Percentiles rank a stretch among this genome's conserved stretches.
These are phyloP conservation scores for Cotesia vestalis DNA, from an alignment of 1,140 invertebrate genomes.

Conservation along the genomic window DNA sequence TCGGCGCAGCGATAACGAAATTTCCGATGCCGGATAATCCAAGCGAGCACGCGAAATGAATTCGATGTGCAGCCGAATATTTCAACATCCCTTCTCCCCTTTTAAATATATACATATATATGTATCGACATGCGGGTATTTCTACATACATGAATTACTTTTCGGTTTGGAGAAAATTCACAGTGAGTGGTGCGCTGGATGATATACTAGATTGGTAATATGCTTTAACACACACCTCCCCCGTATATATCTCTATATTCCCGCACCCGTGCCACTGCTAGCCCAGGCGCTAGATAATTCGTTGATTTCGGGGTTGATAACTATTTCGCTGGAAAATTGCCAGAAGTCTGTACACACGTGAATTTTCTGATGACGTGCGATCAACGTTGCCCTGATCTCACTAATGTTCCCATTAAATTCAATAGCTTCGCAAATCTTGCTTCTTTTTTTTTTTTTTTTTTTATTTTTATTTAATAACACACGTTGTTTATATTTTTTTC, in stretches of 20 bases:
- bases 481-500: no score
- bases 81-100: conserved; percentile 21
- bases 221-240: conserved; percentile 34
- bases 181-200: conserved; percentile 13
- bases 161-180: conserved; percentile 10
- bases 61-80: conserved; percentile 38
- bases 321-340: conserved; percentile 28
- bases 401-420: conserved; percentile 9
- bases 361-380: conserved; percentile 7
- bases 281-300: conserved; percentile 36
- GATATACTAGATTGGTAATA: conserved; percentile 40
- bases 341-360: not conserved
- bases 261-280: no score
- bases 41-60: conserved; percentile 45
- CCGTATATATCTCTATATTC: no score
- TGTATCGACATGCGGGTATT: not conserved
- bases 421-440: not conserved
- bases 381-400: conserved; percentile 4
- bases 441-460: no score
- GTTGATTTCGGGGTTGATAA: conserved; percentile 37
- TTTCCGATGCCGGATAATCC: conserved; percentile 46
- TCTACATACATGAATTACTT: not conserved
- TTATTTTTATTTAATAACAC: no score
- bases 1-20: conserved; percentile 48
- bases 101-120: conserved; percentile 6